phyloP scores from a whole-genome alignment of 2,888 invertebrate genomes.

The Dioctria rufipes region DNA sequence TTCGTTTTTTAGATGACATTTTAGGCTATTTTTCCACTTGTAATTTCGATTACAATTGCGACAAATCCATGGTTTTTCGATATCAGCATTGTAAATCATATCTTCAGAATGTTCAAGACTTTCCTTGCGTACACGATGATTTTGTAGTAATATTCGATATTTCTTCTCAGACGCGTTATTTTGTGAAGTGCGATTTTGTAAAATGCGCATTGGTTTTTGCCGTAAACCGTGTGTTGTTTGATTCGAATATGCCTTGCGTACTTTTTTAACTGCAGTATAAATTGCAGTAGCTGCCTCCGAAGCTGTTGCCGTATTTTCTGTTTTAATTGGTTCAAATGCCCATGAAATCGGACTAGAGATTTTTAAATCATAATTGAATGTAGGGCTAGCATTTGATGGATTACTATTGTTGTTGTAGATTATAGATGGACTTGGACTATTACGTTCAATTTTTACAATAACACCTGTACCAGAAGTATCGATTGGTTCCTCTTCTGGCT shows the following conservation, averaged over 20 bases:
- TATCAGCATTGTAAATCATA: constrained; percentile 71
- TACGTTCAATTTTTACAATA: constrained; percentile 59
- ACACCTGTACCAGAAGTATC: constrained; percentile 51
- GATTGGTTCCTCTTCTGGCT: constrained; percentile 34
- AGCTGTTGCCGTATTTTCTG: constrained; percentile 53
- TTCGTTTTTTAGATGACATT: constrained; percentile 80
- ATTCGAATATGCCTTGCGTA: constrained; percentile 48
- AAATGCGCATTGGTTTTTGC: constrained; percentile 45
- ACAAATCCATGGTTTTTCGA: constrained; percentile 74
- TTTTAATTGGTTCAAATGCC: constrained; percentile 67
- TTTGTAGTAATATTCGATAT: constrained; percentile 70
- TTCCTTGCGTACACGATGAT: constrained; percentile 70
- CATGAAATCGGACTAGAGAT: constrained; percentile 70
- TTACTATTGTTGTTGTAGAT: constrained; percentile 54
- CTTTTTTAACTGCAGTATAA: constrained; percentile 53
- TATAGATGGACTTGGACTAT: constrained; percentile 58
- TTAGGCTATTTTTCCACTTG: constrained; percentile 81
- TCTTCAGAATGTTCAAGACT: constrained; percentile 70
- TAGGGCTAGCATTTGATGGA: constrained; percentile 50
- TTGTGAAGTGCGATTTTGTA: constrained; percentile 60
- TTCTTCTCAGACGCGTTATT: constrained; percentile 67
- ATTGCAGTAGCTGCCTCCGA: constrained; percentile 59
- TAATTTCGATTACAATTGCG: constrained; percentile 82
- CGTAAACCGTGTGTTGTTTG: constrained; percentile 48
- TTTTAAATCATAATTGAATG: constrained; percentile 69